Evolutionary conservation across 1,140 invertebrate species (phyloP).

Genomic region (Drosophila asahinai): DNA sequence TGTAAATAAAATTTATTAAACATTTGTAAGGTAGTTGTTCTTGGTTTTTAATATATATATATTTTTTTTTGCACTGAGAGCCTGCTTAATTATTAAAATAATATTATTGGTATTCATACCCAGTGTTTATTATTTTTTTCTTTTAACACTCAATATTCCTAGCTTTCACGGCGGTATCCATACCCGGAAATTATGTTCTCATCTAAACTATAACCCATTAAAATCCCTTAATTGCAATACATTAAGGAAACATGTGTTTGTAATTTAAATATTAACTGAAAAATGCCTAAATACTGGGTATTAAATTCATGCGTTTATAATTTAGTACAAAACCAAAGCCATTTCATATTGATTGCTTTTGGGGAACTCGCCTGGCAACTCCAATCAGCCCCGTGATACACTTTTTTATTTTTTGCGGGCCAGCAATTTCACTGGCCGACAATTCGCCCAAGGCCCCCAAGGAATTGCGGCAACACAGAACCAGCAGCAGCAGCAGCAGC

Average conservation of each 20-base stretch:
- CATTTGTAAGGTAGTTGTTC: too few relatives aligned
- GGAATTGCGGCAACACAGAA: slow-evolving; percentile 56
- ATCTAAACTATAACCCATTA: background rate
- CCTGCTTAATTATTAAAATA: too few relatives aligned
- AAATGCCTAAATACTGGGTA: slow-evolving; percentile 26
- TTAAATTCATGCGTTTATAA: slow-evolving; percentile 35
- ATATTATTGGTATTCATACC: too few relatives aligned
- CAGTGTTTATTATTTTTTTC: too few relatives aligned
- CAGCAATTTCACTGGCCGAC: slow-evolving; percentile 54
- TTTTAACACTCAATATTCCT: background rate
- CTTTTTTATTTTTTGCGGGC: slow-evolving; percentile 25
- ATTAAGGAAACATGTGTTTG: background rate
- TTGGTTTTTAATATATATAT: too few relatives aligned
- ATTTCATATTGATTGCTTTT: slow-evolving; percentile 41
- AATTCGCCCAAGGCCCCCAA: slow-evolving; percentile 53
- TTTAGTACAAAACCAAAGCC: slow-evolving; percentile 15
- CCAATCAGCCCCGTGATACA: slow-evolving; percentile 53
- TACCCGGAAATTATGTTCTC: background rate
- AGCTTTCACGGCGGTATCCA: background rate
- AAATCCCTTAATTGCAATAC: background rate
- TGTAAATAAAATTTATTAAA: too few relatives aligned
- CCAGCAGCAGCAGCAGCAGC: slow-evolving; percentile 11
- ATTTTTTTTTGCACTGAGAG: too few relatives aligned
- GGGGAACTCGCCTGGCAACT: slow-evolving; percentile 32
- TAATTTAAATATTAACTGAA: background rate